These are phyloP conservation scores for Drosophila malerkotliana DNA, from an alignment of 1,140 invertebrate species.

Conservation along the genomic window DNA sequence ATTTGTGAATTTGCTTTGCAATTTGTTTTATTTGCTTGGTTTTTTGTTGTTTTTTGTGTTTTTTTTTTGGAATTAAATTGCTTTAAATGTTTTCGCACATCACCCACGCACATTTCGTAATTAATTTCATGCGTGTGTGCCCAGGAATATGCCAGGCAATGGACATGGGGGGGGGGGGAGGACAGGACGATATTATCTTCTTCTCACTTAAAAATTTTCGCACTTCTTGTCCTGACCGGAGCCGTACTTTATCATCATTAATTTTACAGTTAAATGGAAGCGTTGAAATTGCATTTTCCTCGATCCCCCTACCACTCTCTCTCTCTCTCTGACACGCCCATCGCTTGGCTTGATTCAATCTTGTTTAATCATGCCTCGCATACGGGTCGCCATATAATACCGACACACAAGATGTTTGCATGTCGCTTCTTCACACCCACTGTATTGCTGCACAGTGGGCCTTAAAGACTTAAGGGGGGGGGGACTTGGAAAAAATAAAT, in stretches of 20 bases:
- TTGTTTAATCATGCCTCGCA: constrained; percentile 55
- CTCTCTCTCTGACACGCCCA: background rate
- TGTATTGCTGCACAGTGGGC: background rate
- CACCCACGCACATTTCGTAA: constrained; percentile 35
- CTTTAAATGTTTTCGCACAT: constrained; percentile 27
- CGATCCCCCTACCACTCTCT: background rate
- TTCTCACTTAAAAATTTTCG: background rate
- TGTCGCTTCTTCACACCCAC: constrained; percentile 12
- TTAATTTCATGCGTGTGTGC: constrained; percentile 53
- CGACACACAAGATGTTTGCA: constrained; percentile 10
- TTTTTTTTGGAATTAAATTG: constrained; percentile 33
- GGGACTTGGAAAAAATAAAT: too few species aligned
- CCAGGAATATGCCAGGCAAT: background rate
- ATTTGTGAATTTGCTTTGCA: constrained; percentile 24
- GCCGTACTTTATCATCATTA: constrained; percentile 48
- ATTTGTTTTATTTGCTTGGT: constrained; percentile 20
- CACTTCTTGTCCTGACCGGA: constrained; percentile 4
- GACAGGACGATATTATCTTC: background rate
- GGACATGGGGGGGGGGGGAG: background rate
- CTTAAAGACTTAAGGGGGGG: too few species aligned
- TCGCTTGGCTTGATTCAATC: constrained; percentile 5
- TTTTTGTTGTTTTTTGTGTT: background rate
- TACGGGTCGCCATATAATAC: constrained; percentile 54
- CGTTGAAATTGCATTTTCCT: constrained; percentile 60
- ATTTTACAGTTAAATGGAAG: constrained; percentile 56